These are phyloP conservation scores for Nemurella pictetii DNA, from an alignment of 2,888 invertebrate species.

Conservation along the genomic window DNA sequence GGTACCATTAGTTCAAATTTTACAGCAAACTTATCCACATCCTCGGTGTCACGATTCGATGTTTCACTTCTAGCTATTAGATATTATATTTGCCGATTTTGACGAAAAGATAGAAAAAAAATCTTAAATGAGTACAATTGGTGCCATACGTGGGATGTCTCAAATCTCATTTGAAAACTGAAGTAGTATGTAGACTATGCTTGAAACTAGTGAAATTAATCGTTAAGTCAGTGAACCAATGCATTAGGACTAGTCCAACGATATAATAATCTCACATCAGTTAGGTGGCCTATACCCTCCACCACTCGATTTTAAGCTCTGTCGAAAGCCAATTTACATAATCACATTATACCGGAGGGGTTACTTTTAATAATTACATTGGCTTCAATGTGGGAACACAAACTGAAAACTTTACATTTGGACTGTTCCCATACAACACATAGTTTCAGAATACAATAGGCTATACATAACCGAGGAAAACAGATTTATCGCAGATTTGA, in stretches of 20 bases:
- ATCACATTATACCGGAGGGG: conserved; percentile 8
- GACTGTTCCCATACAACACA: background rate
- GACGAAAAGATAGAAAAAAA: no score
- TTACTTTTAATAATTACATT: conserved; percentile 29
- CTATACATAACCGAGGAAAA: background rate
- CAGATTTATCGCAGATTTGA: background rate
- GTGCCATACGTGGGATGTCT: background rate
- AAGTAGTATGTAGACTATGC: background rate
- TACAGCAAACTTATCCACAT: no score
- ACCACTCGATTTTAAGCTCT: conserved; percentile 17
- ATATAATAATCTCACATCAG: background rate
- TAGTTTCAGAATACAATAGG: background rate
- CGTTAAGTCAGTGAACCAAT: background rate
- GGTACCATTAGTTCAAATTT: no score
- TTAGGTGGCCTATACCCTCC: background rate
- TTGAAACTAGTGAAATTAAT: background rate
- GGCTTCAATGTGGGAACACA: background rate
- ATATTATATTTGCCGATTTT: no score
- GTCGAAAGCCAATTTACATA: conserved; percentile 28
- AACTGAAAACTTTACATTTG: background rate
- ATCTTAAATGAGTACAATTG: background rate
- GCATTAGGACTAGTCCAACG: background rate
- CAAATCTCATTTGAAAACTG: background rate
- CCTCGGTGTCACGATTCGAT: no score
- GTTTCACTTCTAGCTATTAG: no score